Evolutionary conservation across 2,888 invertebrate genomes (phyloP), one percentile per base, ranked within the genome.

Genomic region (Exephanes ischioxanthus): DNA sequence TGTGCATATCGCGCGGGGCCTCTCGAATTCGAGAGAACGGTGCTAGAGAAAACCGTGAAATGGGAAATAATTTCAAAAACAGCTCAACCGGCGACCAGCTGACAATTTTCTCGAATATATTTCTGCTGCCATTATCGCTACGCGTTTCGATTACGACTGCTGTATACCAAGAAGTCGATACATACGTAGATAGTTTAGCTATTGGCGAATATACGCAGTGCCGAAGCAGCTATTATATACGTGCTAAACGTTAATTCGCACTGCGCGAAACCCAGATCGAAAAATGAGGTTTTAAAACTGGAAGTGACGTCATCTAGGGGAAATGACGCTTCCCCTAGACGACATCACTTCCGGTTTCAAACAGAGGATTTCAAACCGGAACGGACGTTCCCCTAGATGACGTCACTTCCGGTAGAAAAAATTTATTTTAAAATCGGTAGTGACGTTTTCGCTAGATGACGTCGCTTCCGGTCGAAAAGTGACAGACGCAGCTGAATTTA

Each of bases 51-150:
- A 82, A 58, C 58, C 26, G 9, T 7, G 67, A 26, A 67, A 80
- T 63, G 80, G 53, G 30, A 67, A 61, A 86, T 76, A 22, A 51
- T 76, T 84, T 70, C 51, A 75, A 51, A 63, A n/a, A 19, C 9
- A 11, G 61, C 30, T 14, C 45, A 58, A 78, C 33, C 11, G 16
- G 22, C 77, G n/a, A 45, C 68, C 51, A n/a, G 30, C 45, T 68
- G 30, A 58, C 53, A 58, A 70, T 79, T 45, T 70, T 78, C 45
- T 53, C 55, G 2, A 26, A 58, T 45, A 70, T 45, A 78, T 70
- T 70, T n/a, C 22, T 9, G 48, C 14, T 26, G 53, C 33, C 30
- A 19, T 55, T 70, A 4, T 33, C 7, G 33, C n/a, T 33, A 16
- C n/a, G n/a, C n/a, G 48, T 61, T 61, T 33, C 48, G 51, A 22